Evolutionary conservation across 2,888 invertebrate species (phyloP), one percentile per base, ranked within the genome.

Genomic region (Tupiocoris notatus): DNA sequence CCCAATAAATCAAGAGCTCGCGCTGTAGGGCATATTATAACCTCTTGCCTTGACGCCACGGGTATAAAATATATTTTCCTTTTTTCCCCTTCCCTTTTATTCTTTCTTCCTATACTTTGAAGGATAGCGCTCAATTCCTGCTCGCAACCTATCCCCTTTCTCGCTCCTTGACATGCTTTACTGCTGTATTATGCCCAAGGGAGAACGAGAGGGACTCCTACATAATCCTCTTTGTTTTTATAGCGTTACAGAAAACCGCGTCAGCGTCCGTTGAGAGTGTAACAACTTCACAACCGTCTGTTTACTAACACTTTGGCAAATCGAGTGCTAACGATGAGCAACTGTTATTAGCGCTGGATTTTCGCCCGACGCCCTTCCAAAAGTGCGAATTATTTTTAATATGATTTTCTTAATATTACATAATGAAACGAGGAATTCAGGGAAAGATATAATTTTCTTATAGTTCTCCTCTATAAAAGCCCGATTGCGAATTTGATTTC

Each of bases 1-100:
- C 88, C 88, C 89, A 88, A 89, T 90, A 89, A 90, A 90, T 90
- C 89, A 89, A 86, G 39, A 39, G 39, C 39, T 39, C 39, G 39
- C 39, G 82, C 76, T 73, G 79, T 62, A 62, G 77, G 79, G 79
- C 80, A 79, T 80, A 80, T 80, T 80, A 80, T 80, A 80, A 78
- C 79, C 79, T 39, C 39, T 79, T 68, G 23, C 22, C 73, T 23
- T 76, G 76, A 75, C 64, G 65, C 76, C 77, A 68, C 56, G 22
- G 64, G 78, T 80, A 81, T 80, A 82, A 81, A 81, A 83, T 82
- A 82, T 84, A 84, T 84, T 80, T 79, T 59, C 59, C n/a, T 59
- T n/a, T n/a, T n/a, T n/a, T n/a, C n/a, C n/a, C n/a, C n/a, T n/a
- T n/a, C n/a, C n/a, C n/a, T n/a, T 18, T 59, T 18, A 59, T 18